Evolutionary conservation across 2,113 vertebrate genomes (phyloP).

Genomic region (Rattus norvegicus): GRCr8 NC_086020.1:150462501-150463000

Average conservation of each 20-base stretch:
- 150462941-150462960: neutral
- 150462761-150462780: neutral
- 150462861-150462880: neutral
- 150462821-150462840: neutral
- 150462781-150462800: neutral
- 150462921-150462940: neutral
- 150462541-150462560: slow-evolving; percentile 51
- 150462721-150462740: neutral
- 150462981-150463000: slow-evolving; percentile 46
- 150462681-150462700: neutral
- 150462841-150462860: neutral
- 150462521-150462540: slow-evolving; percentile 55
- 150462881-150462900: neutral
- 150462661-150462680: slow-evolving; percentile 17
- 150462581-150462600: slow-evolving; percentile 43
- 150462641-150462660: neutral
- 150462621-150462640: neutral
- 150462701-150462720: neutral
- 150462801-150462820: neutral
- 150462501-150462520: slow-evolving; percentile 46
- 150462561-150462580: slow-evolving; percentile 51
- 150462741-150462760: slow-evolving; percentile 38
- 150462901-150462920: slow-evolving; percentile 17
- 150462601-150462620: slow-evolving; percentile 16
- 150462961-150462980: slow-evolving; percentile 51